Percentiles rank a stretch among this genome's conserved stretches.
Conservation (phyloP, 2,888 invertebrate genomes). For the Acholoe squamosa region DNA sequence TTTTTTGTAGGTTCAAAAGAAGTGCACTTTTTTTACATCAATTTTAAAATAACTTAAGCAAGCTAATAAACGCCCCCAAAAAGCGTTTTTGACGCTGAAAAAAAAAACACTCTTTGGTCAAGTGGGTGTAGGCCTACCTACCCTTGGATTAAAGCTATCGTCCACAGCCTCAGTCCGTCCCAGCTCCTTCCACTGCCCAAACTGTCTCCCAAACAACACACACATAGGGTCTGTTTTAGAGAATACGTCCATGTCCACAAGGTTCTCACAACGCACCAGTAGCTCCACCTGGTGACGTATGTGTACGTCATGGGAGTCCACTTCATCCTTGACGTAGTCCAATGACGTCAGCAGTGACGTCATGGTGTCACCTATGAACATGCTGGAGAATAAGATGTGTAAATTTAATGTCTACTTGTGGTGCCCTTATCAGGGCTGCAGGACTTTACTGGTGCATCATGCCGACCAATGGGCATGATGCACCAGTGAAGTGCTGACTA, state of each 20-base stretch:
- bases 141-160: conserved; percentile 74
- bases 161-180: conserved; percentile 75
- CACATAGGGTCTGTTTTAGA: conserved; percentile 78
- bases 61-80: too few relatives aligned
- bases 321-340: conserved; percentile 2
- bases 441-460: too few relatives aligned
- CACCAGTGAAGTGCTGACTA: too few relatives aligned
- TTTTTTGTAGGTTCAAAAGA: too few relatives aligned
- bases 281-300: conserved; percentile 71
- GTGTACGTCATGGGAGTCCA: neutral
- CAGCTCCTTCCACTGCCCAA: conserved; percentile 77
- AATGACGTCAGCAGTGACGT: neutral
- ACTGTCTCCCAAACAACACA: conserved; percentile 75
- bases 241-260: conserved; percentile 76
- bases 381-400: too few relatives aligned
- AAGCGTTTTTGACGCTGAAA: too few relatives aligned
- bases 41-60: too few relatives aligned
- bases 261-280: conserved; percentile 73
- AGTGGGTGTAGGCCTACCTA: too few relatives aligned
- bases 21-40: too few relatives aligned
- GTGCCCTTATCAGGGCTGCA: too few relatives aligned
- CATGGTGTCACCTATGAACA: neutral
- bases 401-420: too few relatives aligned
- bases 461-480: too few relatives aligned
- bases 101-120: neutral